Evolutionary conservation across 2,888 invertebrate species (phyloP).

Genomic region (Gastrophysa polygoni): DNA sequence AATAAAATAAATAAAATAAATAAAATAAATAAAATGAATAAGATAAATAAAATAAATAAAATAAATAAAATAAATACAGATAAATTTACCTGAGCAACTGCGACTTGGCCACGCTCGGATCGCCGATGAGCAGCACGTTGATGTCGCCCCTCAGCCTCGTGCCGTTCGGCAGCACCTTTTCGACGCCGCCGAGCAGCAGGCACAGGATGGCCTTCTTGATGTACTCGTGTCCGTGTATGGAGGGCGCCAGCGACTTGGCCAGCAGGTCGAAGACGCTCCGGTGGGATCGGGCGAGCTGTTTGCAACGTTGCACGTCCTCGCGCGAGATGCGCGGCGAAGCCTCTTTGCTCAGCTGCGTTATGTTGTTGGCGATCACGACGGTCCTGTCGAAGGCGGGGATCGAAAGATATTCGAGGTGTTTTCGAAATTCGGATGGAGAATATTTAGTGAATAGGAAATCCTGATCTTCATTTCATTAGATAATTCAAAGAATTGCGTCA

Average conservation of each 20-base stretch:
- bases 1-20: too few species aligned
- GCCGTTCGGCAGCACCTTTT: slow-evolving; percentile 91
- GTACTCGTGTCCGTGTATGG: slow-evolving; percentile 96
- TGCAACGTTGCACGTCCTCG: slow-evolving; percentile 89
- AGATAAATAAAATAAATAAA: too few species aligned
- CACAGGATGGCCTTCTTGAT: slow-evolving; percentile 97
- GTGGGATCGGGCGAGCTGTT: slow-evolving; percentile 74
- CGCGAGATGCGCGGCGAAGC: slow-evolving; percentile 76
- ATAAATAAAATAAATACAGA: neutral
- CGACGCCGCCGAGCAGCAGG: slow-evolving; percentile 91
- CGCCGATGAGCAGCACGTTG: slow-evolving; percentile 78
- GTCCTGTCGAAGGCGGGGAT: too few species aligned
- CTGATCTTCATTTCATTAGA: too few species aligned
- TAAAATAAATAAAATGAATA: too few species aligned
- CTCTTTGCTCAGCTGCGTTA: slow-evolving; percentile 89
- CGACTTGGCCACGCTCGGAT: slow-evolving; percentile 97
- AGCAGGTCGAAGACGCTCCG: slow-evolving; percentile 87
- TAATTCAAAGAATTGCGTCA: too few species aligned
- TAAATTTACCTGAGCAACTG: slow-evolving; percentile 73
- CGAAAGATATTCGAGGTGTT: too few species aligned
- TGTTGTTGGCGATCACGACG: slow-evolving; percentile 90
- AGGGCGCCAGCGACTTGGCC: slow-evolving; percentile 92
- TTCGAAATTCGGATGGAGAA: too few species aligned
- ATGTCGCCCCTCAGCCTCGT: slow-evolving; percentile 83
- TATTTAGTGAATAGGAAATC: too few species aligned